Evolutionary conservation across 2,113 vertebrate species (phyloP).

Genomic region (Calyptomena viridis): DNA sequence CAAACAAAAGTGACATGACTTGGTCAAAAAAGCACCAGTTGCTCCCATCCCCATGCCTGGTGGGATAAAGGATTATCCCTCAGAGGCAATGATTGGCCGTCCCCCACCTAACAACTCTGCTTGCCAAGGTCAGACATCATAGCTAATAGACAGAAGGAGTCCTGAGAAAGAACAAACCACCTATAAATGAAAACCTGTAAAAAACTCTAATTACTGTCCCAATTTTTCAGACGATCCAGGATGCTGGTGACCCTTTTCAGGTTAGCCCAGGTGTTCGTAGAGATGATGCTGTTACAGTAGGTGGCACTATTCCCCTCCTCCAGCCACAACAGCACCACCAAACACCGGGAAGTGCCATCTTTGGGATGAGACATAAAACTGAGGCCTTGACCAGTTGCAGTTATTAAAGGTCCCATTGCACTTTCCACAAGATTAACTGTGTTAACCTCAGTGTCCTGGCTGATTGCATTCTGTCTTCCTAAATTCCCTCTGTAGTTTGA

Average conservation of each 20-base stretch:
- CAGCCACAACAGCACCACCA: background rate
- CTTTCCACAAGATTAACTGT: slow-evolving; percentile 70
- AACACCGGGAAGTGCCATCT: slow-evolving; percentile 24
- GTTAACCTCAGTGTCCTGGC: slow-evolving; percentile 65
- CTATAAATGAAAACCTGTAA: background rate
- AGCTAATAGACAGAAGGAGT: background rate
- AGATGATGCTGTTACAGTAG: background rate
- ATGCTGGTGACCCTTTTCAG: background rate
- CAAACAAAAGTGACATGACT: background rate
- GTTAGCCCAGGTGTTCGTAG: background rate
- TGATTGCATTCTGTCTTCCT: slow-evolving; percentile 69
- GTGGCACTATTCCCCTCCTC: slow-evolving; percentile 52
- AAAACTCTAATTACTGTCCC: background rate
- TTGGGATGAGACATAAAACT: slow-evolving; percentile 64
- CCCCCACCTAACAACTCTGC: background rate
- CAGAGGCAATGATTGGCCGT: background rate
- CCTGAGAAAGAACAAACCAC: background rate
- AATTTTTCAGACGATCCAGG: background rate
- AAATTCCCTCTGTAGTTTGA: slow-evolving; percentile 62
- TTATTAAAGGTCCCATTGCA: slow-evolving; percentile 70
- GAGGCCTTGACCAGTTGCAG: slow-evolving; percentile 64
- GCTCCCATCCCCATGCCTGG: background rate
- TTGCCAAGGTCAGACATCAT: background rate
- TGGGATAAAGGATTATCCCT: background rate
- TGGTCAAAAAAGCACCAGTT: background rate